These are phyloP conservation scores for Ceryle rudis DNA, from an alignment of 2,797 vertebrate genomes.

Conservation along the genomic window DNA sequence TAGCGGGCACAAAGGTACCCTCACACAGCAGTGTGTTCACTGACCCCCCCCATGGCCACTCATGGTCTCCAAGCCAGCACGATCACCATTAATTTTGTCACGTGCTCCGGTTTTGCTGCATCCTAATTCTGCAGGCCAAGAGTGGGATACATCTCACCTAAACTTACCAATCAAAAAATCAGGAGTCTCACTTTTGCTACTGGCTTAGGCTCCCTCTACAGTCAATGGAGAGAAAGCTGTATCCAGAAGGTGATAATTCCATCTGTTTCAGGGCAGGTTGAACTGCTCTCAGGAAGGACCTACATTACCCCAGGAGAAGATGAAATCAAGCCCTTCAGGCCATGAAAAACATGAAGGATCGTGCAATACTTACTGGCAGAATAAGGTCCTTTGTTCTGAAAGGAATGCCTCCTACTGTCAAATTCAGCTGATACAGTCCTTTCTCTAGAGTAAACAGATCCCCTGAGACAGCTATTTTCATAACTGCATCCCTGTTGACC, in stretches of 20 bases:
- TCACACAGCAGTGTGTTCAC: background rate
- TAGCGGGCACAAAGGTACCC: background rate
- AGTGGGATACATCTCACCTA: background rate
- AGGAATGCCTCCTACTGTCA: conserved; percentile 94
- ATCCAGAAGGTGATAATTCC: background rate
- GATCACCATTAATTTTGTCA: background rate
- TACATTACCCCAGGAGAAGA: background rate
- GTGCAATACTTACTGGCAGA: conserved; percentile 82
- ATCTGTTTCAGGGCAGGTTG: background rate
- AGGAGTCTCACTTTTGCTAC: background rate
- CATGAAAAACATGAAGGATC: background rate
- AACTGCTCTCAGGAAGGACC: background rate
- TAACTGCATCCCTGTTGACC: conserved; percentile 94
- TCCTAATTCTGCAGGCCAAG: background rate
- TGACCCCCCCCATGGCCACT: background rate
- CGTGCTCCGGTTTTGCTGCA: background rate
- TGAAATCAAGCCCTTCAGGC: background rate
- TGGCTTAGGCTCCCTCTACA: background rate
- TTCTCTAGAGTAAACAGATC: conserved; percentile 90
- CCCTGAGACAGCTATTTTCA: conserved; percentile 95
- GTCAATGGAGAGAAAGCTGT: background rate
- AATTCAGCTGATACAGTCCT: conserved; percentile 93
- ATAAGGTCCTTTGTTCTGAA: conserved; percentile 89
- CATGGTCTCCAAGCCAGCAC: background rate
- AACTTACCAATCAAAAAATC: background rate